Base-by-base conservation (phyloP, 2,113 vertebrate species). In the Erythrolamprus reginae region DNA sequence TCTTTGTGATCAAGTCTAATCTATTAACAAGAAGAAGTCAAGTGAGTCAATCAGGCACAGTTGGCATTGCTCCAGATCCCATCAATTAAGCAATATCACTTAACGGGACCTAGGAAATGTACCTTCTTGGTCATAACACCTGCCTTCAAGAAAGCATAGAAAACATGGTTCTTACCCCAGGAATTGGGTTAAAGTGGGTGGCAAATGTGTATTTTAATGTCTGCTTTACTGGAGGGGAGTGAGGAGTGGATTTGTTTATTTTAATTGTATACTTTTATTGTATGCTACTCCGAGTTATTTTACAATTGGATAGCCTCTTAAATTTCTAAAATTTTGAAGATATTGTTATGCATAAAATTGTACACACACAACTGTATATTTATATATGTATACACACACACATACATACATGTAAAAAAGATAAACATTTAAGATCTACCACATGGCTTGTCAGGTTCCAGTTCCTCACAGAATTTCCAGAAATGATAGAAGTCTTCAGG, bases 401-500 rank as follows among this genome's bases (percentile, higher is more conserved):
- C 17, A 77, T 19, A 21, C 15, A 77, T 33, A 19, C n/a, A 42
- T 77, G 42, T 19, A 77, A 17, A 77, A 6, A 77, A 77, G 70
- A 77, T 42, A 42, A 38, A 77, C 33, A 42, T 88, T 17, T n/a
- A 23, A 82, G 88, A 93, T 96, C 91, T 95, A 99, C 99, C 98
- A 93, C 97, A 94, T 21, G 98, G 98, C 84, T 97, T 96, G 84
- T 98, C 98, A n/a, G 98, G 96, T 93, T 96, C 92, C 86, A 98
- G 96, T 0, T 97, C 96, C 90, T 97, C 96, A 96, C 99, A 99
- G 94, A 99, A 98, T 87, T 97, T 98, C 99, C 99, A 99, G 85
- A 99, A 99, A 70, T 98, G 97, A 92, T 98, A 99, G 91, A 99
- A 98, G 92, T 99, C 99, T 87, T 98, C 98, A 45, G 99, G 99